phyloP scores from a whole-genome alignment of 2,888 invertebrate species.

The Tachina grossa region DNA sequence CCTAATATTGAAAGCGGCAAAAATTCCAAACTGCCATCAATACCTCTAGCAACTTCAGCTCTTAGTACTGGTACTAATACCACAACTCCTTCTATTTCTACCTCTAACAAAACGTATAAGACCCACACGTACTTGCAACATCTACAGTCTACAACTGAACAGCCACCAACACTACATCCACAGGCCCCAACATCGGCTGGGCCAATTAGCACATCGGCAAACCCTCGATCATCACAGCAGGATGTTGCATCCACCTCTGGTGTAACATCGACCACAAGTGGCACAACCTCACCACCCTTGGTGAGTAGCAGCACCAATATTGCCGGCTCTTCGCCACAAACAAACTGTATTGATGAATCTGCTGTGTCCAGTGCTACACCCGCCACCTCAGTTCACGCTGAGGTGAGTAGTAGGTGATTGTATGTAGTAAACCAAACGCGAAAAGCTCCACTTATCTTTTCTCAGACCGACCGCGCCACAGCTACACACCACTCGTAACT shows the following conservation, averaged over 20 bases:
- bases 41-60: slow-evolving; percentile 56
- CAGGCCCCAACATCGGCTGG: slow-evolving; percentile 52
- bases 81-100: slow-evolving; percentile 69
- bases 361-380: slow-evolving; percentile 79
- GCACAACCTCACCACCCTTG: slow-evolving; percentile 80
- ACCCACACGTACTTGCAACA: slow-evolving; percentile 62
- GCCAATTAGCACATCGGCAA: slow-evolving; percentile 57
- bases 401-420: slow-evolving; percentile 73
- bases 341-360: slow-evolving; percentile 76
- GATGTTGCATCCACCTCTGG: slow-evolving; percentile 76
- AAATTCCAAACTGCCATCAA: slow-evolving; percentile 58
- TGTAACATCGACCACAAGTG: slow-evolving; percentile 81
- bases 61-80: slow-evolving; percentile 62
- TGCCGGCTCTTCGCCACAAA: slow-evolving; percentile 70
- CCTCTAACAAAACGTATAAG: slow-evolving; percentile 64
- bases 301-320: slow-evolving; percentile 81
- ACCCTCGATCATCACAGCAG: slow-evolving; percentile 54
- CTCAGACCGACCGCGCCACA: slow-evolving; percentile 7
- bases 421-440: slow-evolving; percentile 39
- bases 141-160: slow-evolving; percentile 60
- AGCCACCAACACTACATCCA: slow-evolving; percentile 54
- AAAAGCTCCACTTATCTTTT: slow-evolving; percentile 36
- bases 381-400: slow-evolving; percentile 69
- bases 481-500: slow-evolving; percentile 1
- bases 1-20: slow-evolving; percentile 60